phyloP scores from a whole-genome alignment of 2,797 vertebrate genomes.

The Brachyalestes nurse region DNA sequence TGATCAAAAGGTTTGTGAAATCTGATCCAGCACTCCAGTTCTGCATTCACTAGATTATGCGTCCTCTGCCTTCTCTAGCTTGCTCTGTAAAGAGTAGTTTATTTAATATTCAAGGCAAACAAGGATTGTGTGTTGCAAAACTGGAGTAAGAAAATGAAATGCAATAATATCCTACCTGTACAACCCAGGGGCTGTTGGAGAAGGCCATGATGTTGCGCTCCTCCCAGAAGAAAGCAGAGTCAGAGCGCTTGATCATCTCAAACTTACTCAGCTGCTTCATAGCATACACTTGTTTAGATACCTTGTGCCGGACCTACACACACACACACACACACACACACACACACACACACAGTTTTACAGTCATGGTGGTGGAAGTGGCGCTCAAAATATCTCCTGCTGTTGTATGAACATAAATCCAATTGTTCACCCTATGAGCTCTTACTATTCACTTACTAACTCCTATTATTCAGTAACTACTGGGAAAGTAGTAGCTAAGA shows the following conservation, averaged over 20 bases:
- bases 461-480: no score
- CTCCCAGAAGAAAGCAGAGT: slow-evolving; percentile 99
- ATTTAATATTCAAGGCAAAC: not conserved
- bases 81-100: not conserved
- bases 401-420: not conserved
- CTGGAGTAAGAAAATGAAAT: not conserved
- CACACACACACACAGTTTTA: not conserved
- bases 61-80: not conserved
- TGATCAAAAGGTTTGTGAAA: not conserved
- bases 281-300: slow-evolving; percentile 91
- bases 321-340: slow-evolving; percentile 9
- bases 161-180: slow-evolving; percentile 84
- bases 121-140: not conserved
- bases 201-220: slow-evolving; percentile 99
- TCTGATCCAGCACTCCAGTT: not conserved
- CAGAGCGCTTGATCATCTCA: slow-evolving; percentile 98
- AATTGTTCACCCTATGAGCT: not conserved
- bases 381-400: not conserved
- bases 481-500: no score
- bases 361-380: not conserved
- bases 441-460: not conserved
- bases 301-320: slow-evolving; percentile 92
- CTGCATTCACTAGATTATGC: not conserved
- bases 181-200: slow-evolving; percentile 95
- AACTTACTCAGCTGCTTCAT: slow-evolving; percentile 99